Evolutionary conservation across 2,797 vertebrate species (phyloP), one percentile per base, ranked within the genome.

Genomic region (Anisognathus igniventris): DNA sequence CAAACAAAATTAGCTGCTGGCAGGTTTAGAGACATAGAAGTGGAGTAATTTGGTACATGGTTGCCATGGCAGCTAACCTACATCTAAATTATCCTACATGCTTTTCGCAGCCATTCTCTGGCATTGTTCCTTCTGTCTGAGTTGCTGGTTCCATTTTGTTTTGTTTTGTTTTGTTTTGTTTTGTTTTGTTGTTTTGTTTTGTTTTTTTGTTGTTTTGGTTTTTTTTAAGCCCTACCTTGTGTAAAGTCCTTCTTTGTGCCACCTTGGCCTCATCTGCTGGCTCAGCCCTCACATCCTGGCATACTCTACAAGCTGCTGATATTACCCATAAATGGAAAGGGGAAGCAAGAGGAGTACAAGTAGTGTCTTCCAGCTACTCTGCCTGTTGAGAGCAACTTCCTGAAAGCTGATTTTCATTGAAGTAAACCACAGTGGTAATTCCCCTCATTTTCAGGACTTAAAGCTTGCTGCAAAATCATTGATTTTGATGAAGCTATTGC

Each of bases 11-110:
- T 64, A 87, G 58, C 70, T 91, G 75, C 85, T 70, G 62, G 76
- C 54, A 81, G 82, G 82, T 92, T 92, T 77, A 83, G 72, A 96
- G 73, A 72, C 33, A 70, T 12, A 54, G 33, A 86, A 93, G 51
- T 53, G 48, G 62, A 64, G 56, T 70, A 86, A 86, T 93, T 88
- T 91, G 85, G 89, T 48, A 91, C 47, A 23, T 0, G 44, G 95
- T 95, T 97, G 89, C 82, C 82, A 93, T 92, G 92, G 91, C 76
- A 96, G 91, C 93, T 96, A 94, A 95, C 85, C 93, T 94, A 90
- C 78, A 88, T 88, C 79, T 78, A 66, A 90, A 81, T 91, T 58
- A 86, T 66, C 44, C n/a, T 27, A 18, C 14, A 62, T 0, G 6
- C 78, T 75, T 91, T 87, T 90, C 28, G 37, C 57, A 92, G 78